phyloP scores from a whole-genome alignment of 1,140 invertebrate genomes.

The Homarus americanus region DNA sequence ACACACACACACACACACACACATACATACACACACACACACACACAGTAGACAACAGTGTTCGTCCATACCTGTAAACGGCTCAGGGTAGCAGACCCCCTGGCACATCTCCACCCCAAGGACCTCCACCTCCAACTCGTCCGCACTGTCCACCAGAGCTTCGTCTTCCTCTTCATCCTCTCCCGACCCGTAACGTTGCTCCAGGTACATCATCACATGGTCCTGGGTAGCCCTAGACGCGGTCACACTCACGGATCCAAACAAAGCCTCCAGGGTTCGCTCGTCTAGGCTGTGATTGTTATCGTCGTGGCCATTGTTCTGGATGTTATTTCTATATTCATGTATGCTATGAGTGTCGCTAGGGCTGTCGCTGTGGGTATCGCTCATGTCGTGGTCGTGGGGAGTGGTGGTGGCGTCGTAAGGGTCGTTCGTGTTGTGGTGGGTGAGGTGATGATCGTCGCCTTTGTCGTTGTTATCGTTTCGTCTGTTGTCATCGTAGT shows the following conservation, averaged over 20 bases:
- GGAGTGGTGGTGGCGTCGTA: neutral
- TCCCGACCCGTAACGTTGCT: constrained; percentile 14
- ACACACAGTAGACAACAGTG: no score
- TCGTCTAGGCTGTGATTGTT: neutral
- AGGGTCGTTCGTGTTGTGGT: neutral
- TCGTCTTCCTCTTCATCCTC: constrained; percentile 11
- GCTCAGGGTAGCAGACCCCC: neutral
- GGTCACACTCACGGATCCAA: neutral
- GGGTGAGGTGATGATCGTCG: no score
- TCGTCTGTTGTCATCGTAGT: no score
- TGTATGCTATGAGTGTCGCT: neutral
- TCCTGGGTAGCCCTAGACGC: neutral
- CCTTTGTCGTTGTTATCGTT: no score
- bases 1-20: no score
- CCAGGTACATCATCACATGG: constrained; percentile 1
- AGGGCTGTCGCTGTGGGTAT: neutral
- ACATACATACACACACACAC: no score
- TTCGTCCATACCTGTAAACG: constrained; percentile 11
- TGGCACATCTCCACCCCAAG: neutral
- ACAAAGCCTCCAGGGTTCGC: neutral
- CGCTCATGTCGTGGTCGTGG: neutral
- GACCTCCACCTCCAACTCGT: constrained; percentile 18
- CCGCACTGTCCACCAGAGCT: constrained; percentile 14
- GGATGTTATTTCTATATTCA: neutral
- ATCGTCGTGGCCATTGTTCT: neutral